These are phyloP conservation scores for Propsilocerus akamusi DNA, from an alignment of 1,140 invertebrate genomes.

Conservation along the genomic window DNA sequence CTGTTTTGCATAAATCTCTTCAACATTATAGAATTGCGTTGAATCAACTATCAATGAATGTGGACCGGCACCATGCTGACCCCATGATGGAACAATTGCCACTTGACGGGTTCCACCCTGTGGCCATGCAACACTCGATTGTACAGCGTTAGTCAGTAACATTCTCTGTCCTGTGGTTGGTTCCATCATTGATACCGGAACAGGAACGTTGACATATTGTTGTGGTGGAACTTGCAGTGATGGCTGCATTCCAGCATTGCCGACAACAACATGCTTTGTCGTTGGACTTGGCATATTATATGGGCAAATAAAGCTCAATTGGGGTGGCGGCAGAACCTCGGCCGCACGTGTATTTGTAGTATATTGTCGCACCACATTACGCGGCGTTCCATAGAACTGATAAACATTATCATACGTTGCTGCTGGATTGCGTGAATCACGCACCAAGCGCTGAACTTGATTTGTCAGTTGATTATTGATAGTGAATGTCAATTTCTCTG, in stretches of 20 bases:
- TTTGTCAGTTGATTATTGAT: conserved; percentile 67
- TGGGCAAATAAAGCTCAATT: conserved; percentile 85
- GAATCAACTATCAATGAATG: conserved; percentile 68
- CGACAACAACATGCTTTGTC: conserved; percentile 79
- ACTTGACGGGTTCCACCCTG: conserved; percentile 57
- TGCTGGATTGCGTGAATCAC: conserved; percentile 39
- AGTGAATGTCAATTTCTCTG: conserved; percentile 69
- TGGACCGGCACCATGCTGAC: conserved; percentile 57
- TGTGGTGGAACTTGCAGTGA: conserved; percentile 50
- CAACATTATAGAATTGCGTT: conserved; percentile 45
- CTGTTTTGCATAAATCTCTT: conserved; percentile 25
- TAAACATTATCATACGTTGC: conserved; percentile 56
- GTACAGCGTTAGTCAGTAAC: conserved; percentile 52
- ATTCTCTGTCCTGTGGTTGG: conserved; percentile 41
- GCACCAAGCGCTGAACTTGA: conserved; percentile 46
- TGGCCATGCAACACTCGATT: conserved; percentile 54
- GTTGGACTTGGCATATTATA: conserved; percentile 67
- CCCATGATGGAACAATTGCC: conserved; percentile 75
- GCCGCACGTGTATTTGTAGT: conserved; percentile 42
- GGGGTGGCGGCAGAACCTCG: conserved; percentile 69
- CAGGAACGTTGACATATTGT: conserved; percentile 50
- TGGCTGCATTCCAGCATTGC: conserved; percentile 43
- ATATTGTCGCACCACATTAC: conserved; percentile 46
- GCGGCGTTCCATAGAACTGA: conserved; percentile 65
- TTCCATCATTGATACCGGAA: conserved; percentile 77